phyloP scores from a whole-genome alignment of 2,113 vertebrate species.

The human region DNA sequence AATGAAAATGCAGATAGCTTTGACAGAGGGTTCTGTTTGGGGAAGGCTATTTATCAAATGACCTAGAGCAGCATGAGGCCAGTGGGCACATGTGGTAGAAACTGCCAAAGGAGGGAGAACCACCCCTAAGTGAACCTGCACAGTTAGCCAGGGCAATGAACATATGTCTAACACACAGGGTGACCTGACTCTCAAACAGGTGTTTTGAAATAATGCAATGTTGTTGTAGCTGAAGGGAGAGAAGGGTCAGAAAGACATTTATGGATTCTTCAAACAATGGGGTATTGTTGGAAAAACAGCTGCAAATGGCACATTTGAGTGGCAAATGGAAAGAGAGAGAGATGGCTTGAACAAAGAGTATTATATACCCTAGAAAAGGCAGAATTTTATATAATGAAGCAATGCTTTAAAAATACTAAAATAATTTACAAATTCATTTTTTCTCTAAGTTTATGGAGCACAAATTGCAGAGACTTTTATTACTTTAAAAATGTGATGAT shows the following conservation, averaged over 20 bases:
- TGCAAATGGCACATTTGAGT: neutral
- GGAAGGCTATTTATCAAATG: neutral
- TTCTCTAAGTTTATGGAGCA: constrained; percentile 13
- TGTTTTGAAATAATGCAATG: constrained; percentile 34
- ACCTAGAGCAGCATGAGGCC: neutral
- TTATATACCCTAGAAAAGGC: constrained; percentile 31
- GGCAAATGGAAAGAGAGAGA: constrained; percentile 38
- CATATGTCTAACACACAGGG: neutral
- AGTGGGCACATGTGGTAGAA: neutral
- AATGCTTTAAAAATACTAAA: constrained; percentile 30
- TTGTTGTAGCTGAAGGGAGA: neutral
- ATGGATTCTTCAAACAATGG: constrained; percentile 44
- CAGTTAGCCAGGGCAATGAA: neutral
- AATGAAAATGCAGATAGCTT: neutral
- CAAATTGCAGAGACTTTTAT: neutral
- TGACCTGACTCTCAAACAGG: neutral
- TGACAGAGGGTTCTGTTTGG: neutral
- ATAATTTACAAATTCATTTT: constrained; percentile 43
- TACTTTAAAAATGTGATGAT: neutral
- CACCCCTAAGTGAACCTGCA: neutral
- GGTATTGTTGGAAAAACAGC: constrained; percentile 48
- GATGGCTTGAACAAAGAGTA: constrained; percentile 31
- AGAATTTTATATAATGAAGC: constrained; percentile 2
- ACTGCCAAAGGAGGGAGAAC: neutral
- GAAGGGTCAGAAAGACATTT: constrained; percentile 16